Base-by-base conservation (phyloP, 1,140 invertebrate genomes). In the Pogonus chalceus region DNA sequence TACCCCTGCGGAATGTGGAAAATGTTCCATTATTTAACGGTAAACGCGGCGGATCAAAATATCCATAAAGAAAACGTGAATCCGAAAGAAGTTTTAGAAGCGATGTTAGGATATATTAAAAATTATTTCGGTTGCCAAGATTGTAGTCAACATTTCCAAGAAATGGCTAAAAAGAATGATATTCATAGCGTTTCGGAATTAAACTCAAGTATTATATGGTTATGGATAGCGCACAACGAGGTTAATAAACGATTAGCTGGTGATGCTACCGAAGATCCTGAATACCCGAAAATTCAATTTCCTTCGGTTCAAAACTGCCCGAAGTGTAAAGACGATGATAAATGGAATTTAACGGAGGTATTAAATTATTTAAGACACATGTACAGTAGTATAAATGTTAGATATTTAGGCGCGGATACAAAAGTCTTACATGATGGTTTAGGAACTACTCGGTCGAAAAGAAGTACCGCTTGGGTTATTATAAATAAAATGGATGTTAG, bases 1-100 rank as follows among this genome's bases (percentile, higher is more conserved):
- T 98, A 92, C 68, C 90, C 94, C 0, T 99, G 96, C 74, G 85
- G 90, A 0, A 71, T 99, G 14, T 99, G 96, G 96, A 88, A 82
- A 26, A 74, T 96, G 54, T 99, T 98, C 69, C 96, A 99, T 67
- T 89, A 86, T 39, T 69, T 99, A 20, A 93, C 91, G 9, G 88
- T 96, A 0, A 85, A 85, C 66, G 84, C 85, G 47, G 79, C 81
- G 1, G 70, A 75, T 12, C 66, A 72, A 48, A 61, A 63, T 18
- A 55, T 51, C 2, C 68, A 69, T 21, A 65, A 74, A 26, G 65
- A 72, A 0, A 62, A 58, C 2, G 66, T 72, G 39, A 75, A 83
- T 53, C 79, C 83, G 0, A 67, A 72, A 16, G 78, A 83, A 62
- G 82, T 96, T 10, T 70, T 98, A 1, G 71, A 77, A 58, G 84